phyloP scores from a whole-genome alignment of 2,113 vertebrate species.

The Kryptolebias marmoratus region DNA sequence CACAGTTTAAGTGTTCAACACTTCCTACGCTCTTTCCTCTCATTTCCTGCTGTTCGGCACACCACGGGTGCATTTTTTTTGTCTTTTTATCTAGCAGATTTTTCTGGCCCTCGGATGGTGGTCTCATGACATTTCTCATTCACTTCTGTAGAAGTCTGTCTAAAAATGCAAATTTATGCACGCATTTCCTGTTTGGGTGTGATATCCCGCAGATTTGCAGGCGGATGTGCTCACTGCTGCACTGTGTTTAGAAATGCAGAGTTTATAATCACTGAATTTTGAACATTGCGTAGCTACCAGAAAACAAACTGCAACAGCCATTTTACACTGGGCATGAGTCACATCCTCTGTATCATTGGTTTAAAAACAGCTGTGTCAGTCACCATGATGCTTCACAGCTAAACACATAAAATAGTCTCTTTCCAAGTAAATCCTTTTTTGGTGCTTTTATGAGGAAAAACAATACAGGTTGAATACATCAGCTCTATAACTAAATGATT shows the following conservation, averaged over 20 bases:
- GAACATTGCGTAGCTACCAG: not conserved
- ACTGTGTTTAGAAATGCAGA: conserved; percentile 3
- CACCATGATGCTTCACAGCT: conserved; percentile 5
- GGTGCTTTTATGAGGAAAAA: not conserved
- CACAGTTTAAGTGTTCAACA: conserved; percentile 14
- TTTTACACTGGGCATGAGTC: conserved; percentile 1
- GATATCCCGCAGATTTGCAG: conserved; percentile 1
- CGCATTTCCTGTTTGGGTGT: not conserved
- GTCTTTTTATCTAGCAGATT: not conserved
- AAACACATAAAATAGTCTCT: not conserved
- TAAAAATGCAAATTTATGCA: not conserved
- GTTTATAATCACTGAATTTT: conserved; percentile 4
- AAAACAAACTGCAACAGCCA: conserved; percentile 10
- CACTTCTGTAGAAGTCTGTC: not conserved
- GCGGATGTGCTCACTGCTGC: conserved; percentile 6
- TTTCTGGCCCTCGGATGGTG: not conserved
- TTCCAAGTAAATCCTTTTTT: not conserved
- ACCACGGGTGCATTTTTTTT: not conserved
- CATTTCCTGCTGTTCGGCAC: conserved; percentile 2
- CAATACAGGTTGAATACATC: not conserved
- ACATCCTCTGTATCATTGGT: not conserved
- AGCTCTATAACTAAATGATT: not conserved
- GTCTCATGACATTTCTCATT: conserved; percentile 6
- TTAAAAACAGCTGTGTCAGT: conserved; percentile 14
- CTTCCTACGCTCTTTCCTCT: conserved; percentile 2